Conservation (phyloP, 2,113 vertebrate species). For the Geococcyx californianus region DNA sequence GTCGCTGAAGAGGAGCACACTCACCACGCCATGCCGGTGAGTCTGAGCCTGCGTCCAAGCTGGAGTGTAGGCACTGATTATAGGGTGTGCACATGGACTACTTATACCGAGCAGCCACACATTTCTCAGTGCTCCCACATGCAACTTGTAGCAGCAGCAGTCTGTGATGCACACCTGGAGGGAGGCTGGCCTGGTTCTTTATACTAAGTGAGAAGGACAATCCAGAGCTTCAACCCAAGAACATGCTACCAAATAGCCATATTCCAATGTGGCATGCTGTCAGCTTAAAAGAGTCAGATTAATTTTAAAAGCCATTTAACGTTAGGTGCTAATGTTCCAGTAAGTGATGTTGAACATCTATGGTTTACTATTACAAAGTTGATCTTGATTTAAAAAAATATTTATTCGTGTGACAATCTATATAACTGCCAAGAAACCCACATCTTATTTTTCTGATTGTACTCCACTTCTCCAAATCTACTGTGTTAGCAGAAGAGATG, state of each 20-base stretch:
- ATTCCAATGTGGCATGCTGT: neutral
- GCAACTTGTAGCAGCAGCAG: neutral
- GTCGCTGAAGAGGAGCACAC: neutral
- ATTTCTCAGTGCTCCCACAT: neutral
- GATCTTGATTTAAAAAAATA: neutral
- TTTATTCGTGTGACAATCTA: neutral
- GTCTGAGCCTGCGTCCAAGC: neutral
- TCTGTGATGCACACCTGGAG: neutral
- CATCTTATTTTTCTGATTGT: neutral
- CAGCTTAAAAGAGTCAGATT: neutral
- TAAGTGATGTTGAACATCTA: neutral
- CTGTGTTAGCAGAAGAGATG: neutral
- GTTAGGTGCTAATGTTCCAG: neutral
- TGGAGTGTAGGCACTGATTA: neutral
- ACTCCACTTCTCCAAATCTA: neutral
- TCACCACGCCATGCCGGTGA: neutral
- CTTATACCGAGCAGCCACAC: neutral
- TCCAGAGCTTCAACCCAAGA: neutral
- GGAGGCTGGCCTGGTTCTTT: neutral
- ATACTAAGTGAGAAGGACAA: neutral
- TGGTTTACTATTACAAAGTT: neutral
- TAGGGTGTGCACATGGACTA: accelerated
- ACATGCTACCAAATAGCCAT: neutral
- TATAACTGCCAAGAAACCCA: neutral
- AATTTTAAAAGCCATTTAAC: neutral